Conservation (phyloP, 2,888 invertebrate genomes). For the Diaperis boleti region DNA sequence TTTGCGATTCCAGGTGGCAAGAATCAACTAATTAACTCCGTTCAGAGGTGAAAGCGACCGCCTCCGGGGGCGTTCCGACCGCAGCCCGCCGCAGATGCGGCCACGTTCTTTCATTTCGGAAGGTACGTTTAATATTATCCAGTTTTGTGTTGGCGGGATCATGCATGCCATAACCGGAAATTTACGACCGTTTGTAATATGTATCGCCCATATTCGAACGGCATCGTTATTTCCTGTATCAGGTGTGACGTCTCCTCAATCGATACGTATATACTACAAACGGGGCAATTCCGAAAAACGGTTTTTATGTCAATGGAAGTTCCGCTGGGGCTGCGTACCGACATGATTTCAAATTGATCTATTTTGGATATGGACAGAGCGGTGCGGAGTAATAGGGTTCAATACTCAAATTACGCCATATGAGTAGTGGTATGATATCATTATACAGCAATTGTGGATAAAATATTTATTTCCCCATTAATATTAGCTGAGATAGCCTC, state of each 20-base stretch:
- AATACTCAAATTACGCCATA: too few species aligned
- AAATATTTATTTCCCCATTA: too few species aligned
- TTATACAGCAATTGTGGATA: too few species aligned
- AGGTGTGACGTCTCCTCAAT: conserved; percentile 34
- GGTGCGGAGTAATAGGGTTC: too few species aligned
- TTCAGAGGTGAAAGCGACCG: background rate
- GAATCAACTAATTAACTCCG: conserved; percentile 10
- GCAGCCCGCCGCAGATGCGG: conserved; percentile 8
- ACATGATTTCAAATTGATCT: too few species aligned
- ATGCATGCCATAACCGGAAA: conserved; percentile 34
- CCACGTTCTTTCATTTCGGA: background rate
- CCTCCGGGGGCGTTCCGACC: conserved; percentile 3
- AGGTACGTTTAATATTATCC: conserved; percentile 28
- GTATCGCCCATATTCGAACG: conserved; percentile 20
- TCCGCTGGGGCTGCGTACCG: background rate
- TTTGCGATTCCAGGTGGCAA: conserved; percentile 12
- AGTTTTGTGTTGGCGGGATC: conserved; percentile 33
- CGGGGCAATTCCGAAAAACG: conserved; percentile 26
- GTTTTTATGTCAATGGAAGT: background rate
- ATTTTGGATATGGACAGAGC: too few species aligned
- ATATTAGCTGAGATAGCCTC: too few species aligned
- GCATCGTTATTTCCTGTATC: conserved; percentile 41
- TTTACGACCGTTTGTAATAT: conserved; percentile 36
- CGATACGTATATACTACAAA: conserved; percentile 6
- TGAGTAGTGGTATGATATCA: too few species aligned